Conservation (phyloP, 2,797 vertebrate genomes). For the Fistularia tabacaria region DNA sequence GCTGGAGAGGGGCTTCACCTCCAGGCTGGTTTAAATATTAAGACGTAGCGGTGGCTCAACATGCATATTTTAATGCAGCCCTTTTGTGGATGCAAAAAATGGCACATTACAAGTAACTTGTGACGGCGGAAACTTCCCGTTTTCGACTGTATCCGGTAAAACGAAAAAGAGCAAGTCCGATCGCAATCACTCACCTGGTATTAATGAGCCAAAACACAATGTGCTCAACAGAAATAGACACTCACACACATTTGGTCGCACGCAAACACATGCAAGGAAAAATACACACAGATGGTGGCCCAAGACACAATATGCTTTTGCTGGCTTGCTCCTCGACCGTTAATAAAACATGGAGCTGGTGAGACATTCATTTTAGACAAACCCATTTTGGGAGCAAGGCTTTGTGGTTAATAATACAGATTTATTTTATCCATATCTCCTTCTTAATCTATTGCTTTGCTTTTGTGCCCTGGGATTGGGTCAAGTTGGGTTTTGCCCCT, state of each 20-base stretch:
- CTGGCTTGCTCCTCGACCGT: constrained; percentile 51
- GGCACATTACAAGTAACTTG: constrained; percentile 16
- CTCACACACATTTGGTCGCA: constrained; percentile 30
- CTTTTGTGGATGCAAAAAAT: constrained; percentile 42
- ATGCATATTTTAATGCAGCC: constrained; percentile 71
- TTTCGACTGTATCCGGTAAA: too few relatives aligned
- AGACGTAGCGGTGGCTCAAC: constrained; percentile 61
- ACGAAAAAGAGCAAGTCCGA: background rate
- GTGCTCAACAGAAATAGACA: constrained; percentile 1
- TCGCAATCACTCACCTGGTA: constrained; percentile 16
- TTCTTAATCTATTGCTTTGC: constrained; percentile 19
- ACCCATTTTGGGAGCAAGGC: constrained; percentile 51
- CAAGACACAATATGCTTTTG: constrained; percentile 65
- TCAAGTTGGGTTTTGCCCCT: constrained; percentile 31
- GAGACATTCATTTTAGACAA: constrained; percentile 58
- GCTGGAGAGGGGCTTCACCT: constrained; percentile 64
- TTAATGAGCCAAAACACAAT: background rate
- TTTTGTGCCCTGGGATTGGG: constrained; percentile 38
- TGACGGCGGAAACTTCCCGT: constrained; percentile 18
- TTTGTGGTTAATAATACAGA: constrained; percentile 61
- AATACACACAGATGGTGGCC: constrained; percentile 65
- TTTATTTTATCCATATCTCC: constrained; percentile 40
- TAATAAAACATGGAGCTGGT: constrained; percentile 66
- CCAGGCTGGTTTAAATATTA: constrained; percentile 77
- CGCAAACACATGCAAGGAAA: constrained; percentile 38